Evolutionary conservation across 2,888 invertebrate genomes (phyloP).

Genomic region (Calliscelio sp.): DNA sequence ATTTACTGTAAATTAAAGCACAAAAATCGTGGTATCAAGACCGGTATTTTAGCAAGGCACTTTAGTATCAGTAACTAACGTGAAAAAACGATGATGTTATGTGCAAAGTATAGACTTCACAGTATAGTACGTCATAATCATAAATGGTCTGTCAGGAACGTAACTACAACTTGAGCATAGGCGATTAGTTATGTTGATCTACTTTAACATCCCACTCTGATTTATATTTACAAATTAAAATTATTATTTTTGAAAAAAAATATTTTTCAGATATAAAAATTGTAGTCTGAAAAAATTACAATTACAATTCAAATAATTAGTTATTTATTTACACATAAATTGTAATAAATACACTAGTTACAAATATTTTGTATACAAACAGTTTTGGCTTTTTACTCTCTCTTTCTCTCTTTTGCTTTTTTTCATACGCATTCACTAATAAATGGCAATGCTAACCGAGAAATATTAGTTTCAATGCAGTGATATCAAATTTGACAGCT

Average conservation of each 20-base stretch:
- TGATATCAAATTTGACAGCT: not conserved
- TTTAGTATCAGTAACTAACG: slow-evolving; percentile 31
- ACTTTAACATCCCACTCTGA: no score
- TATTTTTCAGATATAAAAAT: no score
- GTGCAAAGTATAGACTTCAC: slow-evolving; percentile 23
- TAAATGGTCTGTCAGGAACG: slow-evolving; percentile 36
- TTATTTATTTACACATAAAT: slow-evolving; percentile 57
- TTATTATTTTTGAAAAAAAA: no score
- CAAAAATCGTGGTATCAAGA: not conserved
- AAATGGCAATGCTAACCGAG: slow-evolving; percentile 10
- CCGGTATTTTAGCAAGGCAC: slow-evolving; percentile 19
- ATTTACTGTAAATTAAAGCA: not conserved
- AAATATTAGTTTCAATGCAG: not conserved
- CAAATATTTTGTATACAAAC: slow-evolving; percentile 57
- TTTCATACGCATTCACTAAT: slow-evolving; percentile 41
- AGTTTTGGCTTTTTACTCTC: slow-evolving; percentile 27
- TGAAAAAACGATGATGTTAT: not conserved
- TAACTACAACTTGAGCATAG: slow-evolving; percentile 18
- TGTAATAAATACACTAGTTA: slow-evolving; percentile 61
- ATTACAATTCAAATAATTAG: slow-evolving; percentile 48
- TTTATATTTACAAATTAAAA: no score
- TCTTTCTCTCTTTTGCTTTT: slow-evolving; percentile 16
- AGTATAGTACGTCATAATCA: slow-evolving; percentile 31
- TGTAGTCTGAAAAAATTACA: slow-evolving; percentile 5
- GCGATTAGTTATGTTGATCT: no score